Conservation (phyloP, 2,797 vertebrate genomes). For the Acomys russatus region DNA sequence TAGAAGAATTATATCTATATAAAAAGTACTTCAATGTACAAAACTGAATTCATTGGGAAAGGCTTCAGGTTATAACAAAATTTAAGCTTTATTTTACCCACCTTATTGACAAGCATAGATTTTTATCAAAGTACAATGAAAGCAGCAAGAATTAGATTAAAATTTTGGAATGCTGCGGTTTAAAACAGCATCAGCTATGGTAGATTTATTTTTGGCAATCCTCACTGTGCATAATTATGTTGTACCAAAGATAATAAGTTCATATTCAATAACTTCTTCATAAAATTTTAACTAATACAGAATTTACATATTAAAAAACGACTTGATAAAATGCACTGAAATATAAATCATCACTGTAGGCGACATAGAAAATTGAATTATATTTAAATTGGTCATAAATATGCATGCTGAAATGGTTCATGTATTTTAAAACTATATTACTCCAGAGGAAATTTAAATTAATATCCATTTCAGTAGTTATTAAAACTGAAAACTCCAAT, state of each 20-base stretch:
- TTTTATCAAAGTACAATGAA: background rate
- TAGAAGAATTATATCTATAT: background rate
- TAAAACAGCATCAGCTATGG: background rate
- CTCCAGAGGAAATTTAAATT: conserved; percentile 68
- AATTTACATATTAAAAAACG: conserved; percentile 47
- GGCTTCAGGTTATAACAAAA: background rate
- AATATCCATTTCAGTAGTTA: conserved; percentile 69
- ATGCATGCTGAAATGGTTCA: conserved; percentile 69
- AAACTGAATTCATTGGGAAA: background rate
- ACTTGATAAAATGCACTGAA: conserved; percentile 55
- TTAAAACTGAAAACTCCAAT: conserved; percentile 62
- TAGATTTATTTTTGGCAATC: background rate
- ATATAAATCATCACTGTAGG: conserved; percentile 38
- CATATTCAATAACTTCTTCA: background rate
- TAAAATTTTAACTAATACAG: background rate
- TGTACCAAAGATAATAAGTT: conserved; percentile 20
- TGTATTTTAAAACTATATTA: conserved; percentile 64
- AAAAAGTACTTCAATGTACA: background rate
- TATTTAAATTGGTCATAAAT: conserved; percentile 75
- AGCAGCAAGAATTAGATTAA: background rate
- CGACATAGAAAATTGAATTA: conserved; percentile 37
- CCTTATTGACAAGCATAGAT: background rate
- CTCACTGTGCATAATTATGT: background rate
- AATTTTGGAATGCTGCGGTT: background rate
- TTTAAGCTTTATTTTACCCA: background rate